phyloP scores from a whole-genome alignment of 2,113 vertebrate species.

The Tringa solitaria region DNA sequence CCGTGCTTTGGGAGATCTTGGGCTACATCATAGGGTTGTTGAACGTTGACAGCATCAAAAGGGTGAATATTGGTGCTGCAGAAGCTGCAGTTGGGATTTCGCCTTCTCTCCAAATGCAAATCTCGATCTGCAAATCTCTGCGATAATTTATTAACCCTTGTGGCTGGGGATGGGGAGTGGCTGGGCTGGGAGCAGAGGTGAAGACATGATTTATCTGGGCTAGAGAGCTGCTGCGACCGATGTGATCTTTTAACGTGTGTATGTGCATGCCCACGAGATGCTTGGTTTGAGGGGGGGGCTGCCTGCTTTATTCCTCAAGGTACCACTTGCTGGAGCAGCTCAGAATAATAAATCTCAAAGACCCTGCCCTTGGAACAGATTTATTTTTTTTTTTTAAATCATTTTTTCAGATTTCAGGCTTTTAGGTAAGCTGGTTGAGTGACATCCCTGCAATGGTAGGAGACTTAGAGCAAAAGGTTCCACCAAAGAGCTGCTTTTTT shows the following conservation, averaged over 20 bases:
- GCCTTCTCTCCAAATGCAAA: neutral
- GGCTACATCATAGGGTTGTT: neutral
- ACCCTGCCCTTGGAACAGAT: neutral
- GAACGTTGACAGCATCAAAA: neutral
- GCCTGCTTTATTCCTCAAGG: neutral
- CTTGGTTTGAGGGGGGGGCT: neutral
- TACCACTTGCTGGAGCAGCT: neutral
- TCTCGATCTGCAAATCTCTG: neutral
- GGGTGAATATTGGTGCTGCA: neutral
- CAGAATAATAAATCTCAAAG: neutral
- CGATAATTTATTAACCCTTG: neutral
- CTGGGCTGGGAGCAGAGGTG: neutral
- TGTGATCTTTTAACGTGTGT: neutral
- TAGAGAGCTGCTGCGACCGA: neutral
- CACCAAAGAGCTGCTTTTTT: neutral
- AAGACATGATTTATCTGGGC: neutral
- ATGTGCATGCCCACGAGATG: rapidly evolving
- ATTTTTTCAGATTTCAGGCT: neutral
- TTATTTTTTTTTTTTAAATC: neutral
- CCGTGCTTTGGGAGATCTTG: neutral
- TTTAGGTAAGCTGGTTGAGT: neutral
- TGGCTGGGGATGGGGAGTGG: neutral
- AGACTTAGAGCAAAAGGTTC: neutral
- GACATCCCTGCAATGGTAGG: neutral
- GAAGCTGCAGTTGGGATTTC: neutral